Evolutionary conservation across 2,113 vertebrate genomes (phyloP).

Genomic region (Pyrgilauda ruficollis): DNA sequence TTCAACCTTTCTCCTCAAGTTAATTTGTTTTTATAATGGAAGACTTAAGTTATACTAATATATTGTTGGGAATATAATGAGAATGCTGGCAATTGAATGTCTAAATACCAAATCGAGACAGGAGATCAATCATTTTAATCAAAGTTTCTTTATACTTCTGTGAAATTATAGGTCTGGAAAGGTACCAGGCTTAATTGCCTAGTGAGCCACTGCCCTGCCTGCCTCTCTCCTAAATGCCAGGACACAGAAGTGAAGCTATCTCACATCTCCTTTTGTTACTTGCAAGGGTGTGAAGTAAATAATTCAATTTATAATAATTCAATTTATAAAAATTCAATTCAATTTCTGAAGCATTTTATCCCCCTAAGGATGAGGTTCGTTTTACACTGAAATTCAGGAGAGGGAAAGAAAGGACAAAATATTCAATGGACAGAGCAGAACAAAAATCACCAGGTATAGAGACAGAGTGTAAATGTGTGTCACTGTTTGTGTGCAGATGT

Average conservation of each 20-base stretch:
- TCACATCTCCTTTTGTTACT: neutral
- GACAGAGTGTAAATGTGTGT: neutral
- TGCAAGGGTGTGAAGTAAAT: neutral
- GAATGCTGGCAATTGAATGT: neutral
- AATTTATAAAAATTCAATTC: neutral
- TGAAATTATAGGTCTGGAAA: slow-evolving; percentile 31
- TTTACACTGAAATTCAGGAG: neutral
- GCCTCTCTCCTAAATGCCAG: neutral
- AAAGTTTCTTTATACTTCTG: neutral
- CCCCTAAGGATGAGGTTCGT: neutral
- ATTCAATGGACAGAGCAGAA: neutral
- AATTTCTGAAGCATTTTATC: neutral
- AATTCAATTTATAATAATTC: neutral
- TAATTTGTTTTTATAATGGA: neutral
- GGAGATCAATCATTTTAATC: neutral
- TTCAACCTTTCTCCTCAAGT: neutral
- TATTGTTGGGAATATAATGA: neutral
- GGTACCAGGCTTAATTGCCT: neutral
- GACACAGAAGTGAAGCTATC: neutral
- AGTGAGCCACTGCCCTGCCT: neutral
- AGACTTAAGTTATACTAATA: neutral
- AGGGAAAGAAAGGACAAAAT: neutral
- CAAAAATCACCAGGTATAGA: neutral
- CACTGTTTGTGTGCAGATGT: neutral
- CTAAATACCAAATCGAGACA: slow-evolving; percentile 14